These are phyloP conservation scores for Temnothorax longispinosus DNA, from an alignment of 1,140 invertebrate species.

Conservation along the genomic window DNA sequence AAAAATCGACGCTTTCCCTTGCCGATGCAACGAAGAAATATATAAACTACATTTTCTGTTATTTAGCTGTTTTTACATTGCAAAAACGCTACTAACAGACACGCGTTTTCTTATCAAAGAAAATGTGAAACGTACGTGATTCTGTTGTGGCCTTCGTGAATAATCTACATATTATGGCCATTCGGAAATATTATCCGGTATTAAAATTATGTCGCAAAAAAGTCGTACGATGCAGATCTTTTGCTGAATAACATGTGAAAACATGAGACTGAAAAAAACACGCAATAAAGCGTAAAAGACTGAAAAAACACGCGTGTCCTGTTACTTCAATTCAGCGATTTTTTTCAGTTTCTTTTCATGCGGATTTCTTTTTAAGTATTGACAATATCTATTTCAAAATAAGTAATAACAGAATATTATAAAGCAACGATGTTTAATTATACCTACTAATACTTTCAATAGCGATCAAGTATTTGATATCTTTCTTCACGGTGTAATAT, in stretches of 20 bases:
- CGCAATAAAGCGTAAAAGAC: background rate
- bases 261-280: background rate
- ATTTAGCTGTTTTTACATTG: conserved; percentile 35
- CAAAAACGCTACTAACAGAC: conserved; percentile 18
- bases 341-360: background rate
- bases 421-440: background rate
- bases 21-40: conserved; percentile 17
- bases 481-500: background rate
- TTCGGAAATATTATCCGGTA: conserved; percentile 15
- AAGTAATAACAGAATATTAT: background rate
- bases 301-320: background rate
- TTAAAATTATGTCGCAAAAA: background rate
- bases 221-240: background rate
- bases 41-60: background rate
- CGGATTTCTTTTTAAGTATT: background rate
- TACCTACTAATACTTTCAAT: background rate
- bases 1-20: conserved; percentile 53
- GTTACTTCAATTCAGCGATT: background rate
- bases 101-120: conserved; percentile 5
- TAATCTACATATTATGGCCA: background rate
- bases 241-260: background rate
- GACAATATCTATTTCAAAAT: background rate
- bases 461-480: background rate
- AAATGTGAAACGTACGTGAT: conserved; percentile 28
- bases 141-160: background rate